phyloP scores from a whole-genome alignment of 2,113 vertebrate species.

The Tragelaphus imberbis region DNA sequence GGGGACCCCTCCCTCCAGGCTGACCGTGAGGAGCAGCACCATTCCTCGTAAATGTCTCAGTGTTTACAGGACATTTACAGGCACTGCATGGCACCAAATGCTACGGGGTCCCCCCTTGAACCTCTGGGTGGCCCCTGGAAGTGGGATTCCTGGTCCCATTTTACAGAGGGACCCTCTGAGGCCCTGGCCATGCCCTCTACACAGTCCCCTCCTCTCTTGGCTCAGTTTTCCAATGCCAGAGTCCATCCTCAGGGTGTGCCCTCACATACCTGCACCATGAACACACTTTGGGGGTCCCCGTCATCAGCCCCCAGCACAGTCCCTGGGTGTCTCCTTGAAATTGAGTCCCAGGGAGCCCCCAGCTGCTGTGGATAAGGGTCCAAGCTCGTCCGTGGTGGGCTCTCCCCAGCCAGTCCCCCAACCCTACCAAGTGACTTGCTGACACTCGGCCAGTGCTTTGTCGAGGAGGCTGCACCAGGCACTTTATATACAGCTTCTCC shows the following conservation, averaged over 20 bases:
- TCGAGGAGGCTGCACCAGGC: not conserved
- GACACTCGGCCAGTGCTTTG: no score
- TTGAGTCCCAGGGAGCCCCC: not conserved
- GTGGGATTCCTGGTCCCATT: no score
- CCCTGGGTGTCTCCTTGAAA: not conserved
- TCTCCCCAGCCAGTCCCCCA: not conserved
- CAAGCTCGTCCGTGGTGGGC: not conserved
- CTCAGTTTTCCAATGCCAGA: not conserved
- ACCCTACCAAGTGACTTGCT: rapidly evolving
- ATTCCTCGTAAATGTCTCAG: not conserved
- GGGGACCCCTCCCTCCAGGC: not conserved
- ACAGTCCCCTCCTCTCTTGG: rapidly evolving
- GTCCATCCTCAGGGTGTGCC: not conserved
- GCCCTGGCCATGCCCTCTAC: not conserved
- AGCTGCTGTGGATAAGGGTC: not conserved
- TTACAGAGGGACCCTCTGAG: not conserved
- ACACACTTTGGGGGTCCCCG: not conserved
- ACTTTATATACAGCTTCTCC: rapidly evolving
- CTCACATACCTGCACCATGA: rapidly evolving
- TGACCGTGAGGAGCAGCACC: rapidly evolving
- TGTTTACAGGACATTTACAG: rapidly evolving
- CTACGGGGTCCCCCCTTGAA: rapidly evolving
- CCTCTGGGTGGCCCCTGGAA: not conserved
- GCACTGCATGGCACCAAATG: rapidly evolving
- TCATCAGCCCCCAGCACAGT: rapidly evolving